These are phyloP conservation scores for Lepetodrilus schrolli DNA, from an alignment of 2,888 invertebrate genomes.

Conservation along the genomic window DNA sequence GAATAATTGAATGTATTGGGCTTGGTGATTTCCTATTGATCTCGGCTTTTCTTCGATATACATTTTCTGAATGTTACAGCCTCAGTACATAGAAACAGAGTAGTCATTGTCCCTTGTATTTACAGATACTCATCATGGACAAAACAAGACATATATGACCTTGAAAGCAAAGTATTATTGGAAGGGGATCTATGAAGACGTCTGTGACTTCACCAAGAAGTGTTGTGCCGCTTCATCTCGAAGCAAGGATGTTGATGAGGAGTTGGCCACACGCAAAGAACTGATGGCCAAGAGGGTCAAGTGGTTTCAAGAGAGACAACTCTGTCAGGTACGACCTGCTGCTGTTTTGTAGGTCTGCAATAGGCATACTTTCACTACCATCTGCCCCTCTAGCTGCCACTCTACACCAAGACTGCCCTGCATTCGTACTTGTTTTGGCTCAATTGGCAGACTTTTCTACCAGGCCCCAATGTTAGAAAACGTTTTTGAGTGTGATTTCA, in stretches of 20 bases:
- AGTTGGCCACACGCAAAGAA: conserved; percentile 25
- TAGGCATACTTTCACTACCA: too few relatives aligned
- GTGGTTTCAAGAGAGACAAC: neutral
- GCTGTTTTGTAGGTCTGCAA: neutral
- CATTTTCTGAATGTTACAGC: neutral
- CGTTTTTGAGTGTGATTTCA: too few relatives aligned
- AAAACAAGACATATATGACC: conserved; percentile 43
- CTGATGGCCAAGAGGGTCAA: conserved; percentile 2
- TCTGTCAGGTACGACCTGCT: neutral
- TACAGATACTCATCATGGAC: conserved; percentile 43
- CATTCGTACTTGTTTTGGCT: too few relatives aligned
- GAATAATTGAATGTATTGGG: too few relatives aligned
- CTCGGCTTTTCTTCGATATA: neutral
- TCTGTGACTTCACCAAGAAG: conserved; percentile 32
- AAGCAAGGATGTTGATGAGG: conserved; percentile 24
- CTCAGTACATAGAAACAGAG: too few relatives aligned
- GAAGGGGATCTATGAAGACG: conserved; percentile 54
- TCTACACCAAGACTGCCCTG: too few relatives aligned
- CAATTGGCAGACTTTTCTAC: too few relatives aligned
- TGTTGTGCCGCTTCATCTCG: neutral
- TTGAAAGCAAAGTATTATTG: conserved; percentile 45
- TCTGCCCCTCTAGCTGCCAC: too few relatives aligned
- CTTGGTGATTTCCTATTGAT: neutral
- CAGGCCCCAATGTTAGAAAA: too few relatives aligned
- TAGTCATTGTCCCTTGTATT: too few relatives aligned